phyloP scores from a whole-genome alignment of 2,888 invertebrate genomes.

The Mythimna pallens region DNA sequence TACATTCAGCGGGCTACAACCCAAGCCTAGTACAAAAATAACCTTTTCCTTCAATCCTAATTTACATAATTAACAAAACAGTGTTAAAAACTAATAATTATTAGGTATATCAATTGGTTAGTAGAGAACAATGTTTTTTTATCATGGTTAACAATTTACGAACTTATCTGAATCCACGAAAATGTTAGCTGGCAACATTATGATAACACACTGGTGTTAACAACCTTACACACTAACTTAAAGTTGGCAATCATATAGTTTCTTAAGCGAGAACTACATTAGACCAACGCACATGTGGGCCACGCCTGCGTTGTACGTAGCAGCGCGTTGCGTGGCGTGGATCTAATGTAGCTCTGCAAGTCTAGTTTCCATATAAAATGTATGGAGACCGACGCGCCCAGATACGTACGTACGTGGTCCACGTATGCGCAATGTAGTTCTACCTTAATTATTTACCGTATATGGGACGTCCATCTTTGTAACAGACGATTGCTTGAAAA shows the following conservation, averaged over 20 bases:
- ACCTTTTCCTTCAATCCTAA: slow-evolving; percentile 10
- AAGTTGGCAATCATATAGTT: not conserved
- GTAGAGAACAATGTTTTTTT: not conserved
- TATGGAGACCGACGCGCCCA: too few species aligned
- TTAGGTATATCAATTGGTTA: not conserved
- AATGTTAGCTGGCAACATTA: not conserved
- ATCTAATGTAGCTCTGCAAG: too few species aligned
- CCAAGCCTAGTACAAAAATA: slow-evolving; percentile 29
- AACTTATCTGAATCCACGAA: not conserved
- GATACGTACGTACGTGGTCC: too few species aligned
- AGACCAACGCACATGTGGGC: too few species aligned
- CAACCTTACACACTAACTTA: not conserved
- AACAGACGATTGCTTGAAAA: too few species aligned
- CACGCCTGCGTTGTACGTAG: too few species aligned
- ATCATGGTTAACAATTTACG: not conserved
- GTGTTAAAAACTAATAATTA: not conserved
- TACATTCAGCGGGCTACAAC: slow-evolving; percentile 1
- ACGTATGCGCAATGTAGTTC: too few species aligned
- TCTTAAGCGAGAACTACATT: too few species aligned
- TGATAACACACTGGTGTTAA: not conserved
- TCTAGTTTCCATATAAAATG: too few species aligned
- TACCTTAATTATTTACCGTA: not conserved
- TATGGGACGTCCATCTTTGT: too few species aligned
- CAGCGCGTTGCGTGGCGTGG: too few species aligned
- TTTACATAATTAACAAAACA: slow-evolving; percentile 2